These are phyloP conservation scores for Labrus mixtus DNA, from an alignment of 2,113 vertebrate genomes.

Conservation along the genomic window DNA sequence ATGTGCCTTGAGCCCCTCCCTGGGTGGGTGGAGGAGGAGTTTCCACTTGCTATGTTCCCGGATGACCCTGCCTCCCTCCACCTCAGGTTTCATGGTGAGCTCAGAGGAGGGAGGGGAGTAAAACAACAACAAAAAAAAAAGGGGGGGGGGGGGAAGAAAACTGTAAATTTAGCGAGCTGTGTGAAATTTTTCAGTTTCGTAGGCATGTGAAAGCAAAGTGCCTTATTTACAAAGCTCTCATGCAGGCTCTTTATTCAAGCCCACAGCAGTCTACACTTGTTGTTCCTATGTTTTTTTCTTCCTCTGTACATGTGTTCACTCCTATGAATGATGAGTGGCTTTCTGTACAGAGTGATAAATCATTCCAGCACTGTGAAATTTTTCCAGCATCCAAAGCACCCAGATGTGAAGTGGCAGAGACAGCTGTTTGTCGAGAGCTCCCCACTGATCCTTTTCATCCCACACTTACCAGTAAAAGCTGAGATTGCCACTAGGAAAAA, in stretches of 20 bases:
- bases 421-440: not conserved
- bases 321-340: not conserved
- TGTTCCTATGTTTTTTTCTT: not conserved
- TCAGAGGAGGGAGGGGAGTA: slow-evolving; percentile 55
- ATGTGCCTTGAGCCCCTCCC: slow-evolving; percentile 1
- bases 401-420: slow-evolving; percentile 10
- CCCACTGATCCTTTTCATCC: slow-evolving; percentile 18
- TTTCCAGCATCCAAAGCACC: slow-evolving; percentile 21
- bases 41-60: slow-evolving; percentile 75
- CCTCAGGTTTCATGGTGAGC: slow-evolving; percentile 74
- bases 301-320: not conserved
- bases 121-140: slow-evolving; percentile 32
- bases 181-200: slow-evolving; percentile 70
- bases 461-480: not conserved
- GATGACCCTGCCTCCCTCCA: slow-evolving; percentile 60
- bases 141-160: slow-evolving; percentile 35
- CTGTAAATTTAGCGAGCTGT: slow-evolving; percentile 70
- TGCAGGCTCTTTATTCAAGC: slow-evolving; percentile 8
- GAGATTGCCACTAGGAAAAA: slow-evolving; percentile 5
- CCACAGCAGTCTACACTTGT: slow-evolving; percentile 16
- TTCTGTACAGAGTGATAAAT: not conserved
- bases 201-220: slow-evolving; percentile 51
- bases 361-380: slow-evolving; percentile 11
- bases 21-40: slow-evolving; percentile 57
- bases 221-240: slow-evolving; percentile 42